Base-by-base conservation (phyloP, 2,888 invertebrate genomes). In the Oligia latruncula region DNA sequence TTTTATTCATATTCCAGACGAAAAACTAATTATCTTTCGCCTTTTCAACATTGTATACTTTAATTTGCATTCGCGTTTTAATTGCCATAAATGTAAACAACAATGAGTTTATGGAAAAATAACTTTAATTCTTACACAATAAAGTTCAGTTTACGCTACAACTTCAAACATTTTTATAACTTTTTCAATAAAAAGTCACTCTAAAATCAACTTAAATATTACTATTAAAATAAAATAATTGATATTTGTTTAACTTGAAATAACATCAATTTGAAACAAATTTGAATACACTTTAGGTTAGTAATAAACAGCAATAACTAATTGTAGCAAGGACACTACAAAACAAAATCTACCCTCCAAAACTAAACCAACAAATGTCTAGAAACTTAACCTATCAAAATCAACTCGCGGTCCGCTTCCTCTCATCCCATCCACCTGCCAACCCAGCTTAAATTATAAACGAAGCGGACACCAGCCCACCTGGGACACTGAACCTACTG, bases 361-460 rank as follows among this genome's bases (percentile, higher is more conserved):
- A 70, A 65, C 15, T 40, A 15, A 43, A n/a, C 17, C 23, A 13
- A 62, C 46, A n/a, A 66, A 60, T 40, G 29, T 60, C 40, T 8
- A 35, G 55, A 70, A 84, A 84, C 78, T 86, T 76, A 79, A 58
- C 73, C 13, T 67, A 75, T 75, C 66, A 75, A 52, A 52, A 55
- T 1, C 8, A 62, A 20, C 40, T 49, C 55, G 15, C 71, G 66
- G 71, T 75, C 71, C 90, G 90, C 90, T 85, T 35, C 72, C 84
- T 77, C 87, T 76, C 72, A 46, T 86, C 81, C 87, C 90, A 91
- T 90, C 80, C 86, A 86, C 85, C 88, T 84, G 86, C 60, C 86
- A 86, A 86, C 87, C 78, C 86, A 81, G 92, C 92, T 93, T 95
- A 94, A 95, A 95, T 95, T 94, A 95, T 95, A 93, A 95, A 95